Evolutionary conservation across 1,140 invertebrate species (phyloP), one percentile per base, ranked within the genome.

Genomic region (Cryptotermes secundus): DNA sequence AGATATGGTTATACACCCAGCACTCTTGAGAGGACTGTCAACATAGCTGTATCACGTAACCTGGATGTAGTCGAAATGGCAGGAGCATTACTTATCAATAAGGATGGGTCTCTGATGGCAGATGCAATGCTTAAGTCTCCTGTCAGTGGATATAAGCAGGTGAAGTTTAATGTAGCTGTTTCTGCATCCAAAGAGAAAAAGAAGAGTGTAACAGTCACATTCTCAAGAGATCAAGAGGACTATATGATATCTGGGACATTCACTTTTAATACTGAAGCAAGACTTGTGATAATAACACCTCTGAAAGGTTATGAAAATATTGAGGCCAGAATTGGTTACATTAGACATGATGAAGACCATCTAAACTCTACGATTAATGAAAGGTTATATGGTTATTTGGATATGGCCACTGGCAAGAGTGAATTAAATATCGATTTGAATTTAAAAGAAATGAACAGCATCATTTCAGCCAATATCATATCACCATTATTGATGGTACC

Each of bases 221-320:
- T 72, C n/a, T 72, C 59, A 72, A 72, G 31, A 72, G 59, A 72
- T 31, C 0, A n/a, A 14, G 59, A 72, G 59, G 26, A 72, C 0
- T 72, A 72, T 14, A 72, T 72, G 59, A n/a, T 72, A n/a, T 31
- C 26, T 72, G 59, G 59, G 59, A 72, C 26, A 72, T 72, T 72
- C n/a, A 31, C 26, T 31, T 7, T n/a, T 26, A 72, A 72, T 72
- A 72, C 6, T n/a, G 59, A 72, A 72, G 59, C 59, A 72, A n/a
- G 59, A 31, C 59, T 72, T 72, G n/a, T 31, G 10, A 35, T 81
- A 81, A 35, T 7, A 26, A 81, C 80, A 35, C 80, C 80, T 10
- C 34, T 81, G 24, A 36, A 81, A 81, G 80, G 80, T 35, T 81
- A 81, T 81, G n/a, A 81, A 12, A 45, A 26, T 1, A 38, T 81